Percentiles rank a stretch among this genome's conserved stretches.
These are phyloP conservation scores for Polylopha cassiicola DNA, from an alignment of 2,888 invertebrate species.

Conservation along the genomic window DNA sequence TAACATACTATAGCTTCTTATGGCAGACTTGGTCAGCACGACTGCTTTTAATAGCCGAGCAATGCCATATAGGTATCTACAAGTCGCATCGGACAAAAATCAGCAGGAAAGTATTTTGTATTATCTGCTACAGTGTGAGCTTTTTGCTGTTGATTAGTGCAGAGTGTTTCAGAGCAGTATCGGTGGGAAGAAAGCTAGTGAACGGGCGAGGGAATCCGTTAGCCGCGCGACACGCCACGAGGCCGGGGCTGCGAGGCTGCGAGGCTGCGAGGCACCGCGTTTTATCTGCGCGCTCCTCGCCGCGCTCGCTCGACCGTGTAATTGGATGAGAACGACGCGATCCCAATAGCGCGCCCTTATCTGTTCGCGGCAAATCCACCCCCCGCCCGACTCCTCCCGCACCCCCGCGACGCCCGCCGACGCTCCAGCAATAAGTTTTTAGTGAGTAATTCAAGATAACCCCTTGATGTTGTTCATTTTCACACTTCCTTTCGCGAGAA, in stretches of 20 bases:
- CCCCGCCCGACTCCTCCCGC: slow-evolving; percentile 38
- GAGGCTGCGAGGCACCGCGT: slow-evolving; percentile 66
- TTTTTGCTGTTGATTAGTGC: slow-evolving; percentile 18
- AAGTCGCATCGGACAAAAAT: too few relatives aligned
- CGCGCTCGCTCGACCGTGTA: slow-evolving; percentile 75
- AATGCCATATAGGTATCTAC: too few relatives aligned
- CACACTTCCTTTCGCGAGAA: slow-evolving; percentile 78
- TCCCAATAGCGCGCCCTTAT: slow-evolving; percentile 77
- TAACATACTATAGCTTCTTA: too few relatives aligned
- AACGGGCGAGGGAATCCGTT: slow-evolving; percentile 71
- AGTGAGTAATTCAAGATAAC: slow-evolving; percentile 78
- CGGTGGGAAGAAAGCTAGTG: slow-evolving; percentile 46
- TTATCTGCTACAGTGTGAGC: neutral
- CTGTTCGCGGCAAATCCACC: slow-evolving; percentile 74
- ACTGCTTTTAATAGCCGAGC: too few relatives aligned
- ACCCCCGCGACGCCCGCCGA: slow-evolving; percentile 42
- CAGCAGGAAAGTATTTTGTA: too few relatives aligned
- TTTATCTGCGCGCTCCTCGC: slow-evolving; percentile 72
- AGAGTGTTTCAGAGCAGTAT: slow-evolving; percentile 41
- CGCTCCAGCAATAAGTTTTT: slow-evolving; percentile 72
- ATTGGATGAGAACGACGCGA: slow-evolving; percentile 77
- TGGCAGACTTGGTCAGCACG: too few relatives aligned
- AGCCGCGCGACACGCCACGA: slow-evolving; percentile 72
- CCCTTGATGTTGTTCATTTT: slow-evolving; percentile 78
- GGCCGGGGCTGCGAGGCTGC: slow-evolving; percentile 64